These are phyloP conservation scores for Nephrotoma appendiculata DNA, from an alignment of 2,888 invertebrate genomes.

Conservation along the genomic window DNA sequence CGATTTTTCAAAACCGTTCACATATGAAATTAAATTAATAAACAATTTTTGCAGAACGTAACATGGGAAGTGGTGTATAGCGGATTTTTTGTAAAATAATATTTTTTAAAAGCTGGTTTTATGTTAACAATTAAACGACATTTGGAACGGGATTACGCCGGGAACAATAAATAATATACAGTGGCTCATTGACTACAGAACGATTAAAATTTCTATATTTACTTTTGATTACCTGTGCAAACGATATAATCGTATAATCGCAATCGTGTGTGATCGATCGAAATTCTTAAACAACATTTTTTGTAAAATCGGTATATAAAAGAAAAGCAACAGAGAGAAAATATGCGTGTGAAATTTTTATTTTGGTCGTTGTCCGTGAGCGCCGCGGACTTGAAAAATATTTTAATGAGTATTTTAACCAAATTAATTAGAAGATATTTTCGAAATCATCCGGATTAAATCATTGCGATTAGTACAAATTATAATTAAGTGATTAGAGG, in stretches of 20 bases:
- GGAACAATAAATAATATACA: not conserved
- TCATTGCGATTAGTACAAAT: not conserved
- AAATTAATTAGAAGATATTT: not conserved
- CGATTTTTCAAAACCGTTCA: not conserved
- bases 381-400: not conserved
- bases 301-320: not conserved
- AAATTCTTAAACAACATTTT: not conserved
- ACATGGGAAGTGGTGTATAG: not conserved
- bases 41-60: not conserved
- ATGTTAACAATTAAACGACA: not conserved
- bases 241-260: not conserved
- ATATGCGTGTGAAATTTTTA: not conserved
- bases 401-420: not conserved
- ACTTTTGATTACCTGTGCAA: not conserved
- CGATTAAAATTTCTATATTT: not conserved
- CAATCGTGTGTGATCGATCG: not conserved
- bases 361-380: not conserved
- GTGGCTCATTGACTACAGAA: not conserved
- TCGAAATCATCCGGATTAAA: not conserved
- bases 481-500: not conserved
- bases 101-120: not conserved
- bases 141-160: not conserved
- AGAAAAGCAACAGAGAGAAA: not conserved
- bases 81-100: not conserved
- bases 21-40: not conserved